phyloP scores from a whole-genome alignment of 2,797 vertebrate species.

The Dendrocincla tyrannina region DNA sequence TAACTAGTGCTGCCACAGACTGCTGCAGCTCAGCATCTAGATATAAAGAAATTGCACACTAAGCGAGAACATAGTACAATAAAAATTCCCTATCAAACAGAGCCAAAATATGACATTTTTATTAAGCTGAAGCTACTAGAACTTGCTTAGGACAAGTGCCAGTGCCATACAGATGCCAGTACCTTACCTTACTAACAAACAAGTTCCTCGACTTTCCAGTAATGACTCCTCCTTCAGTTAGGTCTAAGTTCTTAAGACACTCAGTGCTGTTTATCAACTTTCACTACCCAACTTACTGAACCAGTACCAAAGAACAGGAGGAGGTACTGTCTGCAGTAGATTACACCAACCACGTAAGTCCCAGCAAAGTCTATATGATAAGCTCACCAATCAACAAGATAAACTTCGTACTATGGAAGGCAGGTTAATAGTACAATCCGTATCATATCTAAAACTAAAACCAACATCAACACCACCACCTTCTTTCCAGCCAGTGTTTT shows the following conservation, averaged over 20 bases:
- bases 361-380: slow-evolving; percentile 12
- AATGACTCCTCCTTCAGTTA: neutral
- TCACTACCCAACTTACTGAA: neutral
- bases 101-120: neutral
- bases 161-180: neutral
- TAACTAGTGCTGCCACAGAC: slow-evolving; percentile 36
- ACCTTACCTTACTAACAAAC: neutral
- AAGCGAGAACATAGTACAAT: neutral
- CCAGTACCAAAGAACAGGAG: neutral
- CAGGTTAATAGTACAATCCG: slow-evolving; percentile 42
- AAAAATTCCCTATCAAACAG: neutral
- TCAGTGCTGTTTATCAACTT: neutral
- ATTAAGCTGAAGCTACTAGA: neutral
- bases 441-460: neutral
- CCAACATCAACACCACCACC: neutral
- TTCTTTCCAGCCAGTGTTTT: neutral
- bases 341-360: neutral
- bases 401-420: slow-evolving; percentile 40
- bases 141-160: neutral
- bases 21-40: neutral
- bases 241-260: neutral
- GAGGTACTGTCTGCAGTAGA: neutral
- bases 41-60: neutral
- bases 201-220: neutral
- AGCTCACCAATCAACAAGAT: neutral